Percentiles rank a stretch among this genome's conserved stretches.
Evolutionary conservation across 2,113 vertebrate genomes (phyloP).

Genomic region (Tiliqua scincoides): DNA sequence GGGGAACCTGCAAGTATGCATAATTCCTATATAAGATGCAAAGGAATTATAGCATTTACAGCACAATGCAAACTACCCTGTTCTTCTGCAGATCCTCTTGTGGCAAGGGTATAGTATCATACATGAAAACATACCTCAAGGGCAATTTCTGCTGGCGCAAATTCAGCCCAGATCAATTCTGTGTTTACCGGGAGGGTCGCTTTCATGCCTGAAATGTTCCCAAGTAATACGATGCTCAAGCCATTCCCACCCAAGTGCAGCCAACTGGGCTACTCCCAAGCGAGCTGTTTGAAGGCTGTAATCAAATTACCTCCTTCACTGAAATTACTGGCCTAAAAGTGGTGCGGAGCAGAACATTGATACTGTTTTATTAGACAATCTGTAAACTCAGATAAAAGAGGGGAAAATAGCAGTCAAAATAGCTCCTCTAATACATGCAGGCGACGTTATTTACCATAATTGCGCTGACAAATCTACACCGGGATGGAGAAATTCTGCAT

Average conservation of each 20-base stretch:
- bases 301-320: slow-evolving; percentile 17
- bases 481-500: slow-evolving; percentile 45
- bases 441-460: slow-evolving; percentile 39
- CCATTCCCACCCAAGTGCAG: slow-evolving; percentile 9
- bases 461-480: slow-evolving; percentile 27
- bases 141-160: background rate
- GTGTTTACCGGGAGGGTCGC: slow-evolving; percentile 4
- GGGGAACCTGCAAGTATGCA: slow-evolving; percentile 1
- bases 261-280: slow-evolving; percentile 9
- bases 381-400: slow-evolving; percentile 41
- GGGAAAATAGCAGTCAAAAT: slow-evolving; percentile 50
- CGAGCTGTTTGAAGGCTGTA: background rate
- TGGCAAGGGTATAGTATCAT: background rate
- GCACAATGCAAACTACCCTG: background rate
- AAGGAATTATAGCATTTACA: background rate
- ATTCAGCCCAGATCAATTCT: slow-evolving; percentile 13
- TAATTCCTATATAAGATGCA: too few relatives aligned
- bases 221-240: slow-evolving; percentile 2
- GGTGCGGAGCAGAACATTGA: background rate
- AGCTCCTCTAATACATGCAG: slow-evolving; percentile 23
- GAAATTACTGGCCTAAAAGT: slow-evolving; percentile 3
- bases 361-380: slow-evolving; percentile 18
- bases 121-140: background rate
- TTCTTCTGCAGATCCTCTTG: background rate
- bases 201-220: slow-evolving; percentile 19